phyloP scores from a whole-genome alignment of 2,888 invertebrate species.

The Myopa tessellatipennis region DNA sequence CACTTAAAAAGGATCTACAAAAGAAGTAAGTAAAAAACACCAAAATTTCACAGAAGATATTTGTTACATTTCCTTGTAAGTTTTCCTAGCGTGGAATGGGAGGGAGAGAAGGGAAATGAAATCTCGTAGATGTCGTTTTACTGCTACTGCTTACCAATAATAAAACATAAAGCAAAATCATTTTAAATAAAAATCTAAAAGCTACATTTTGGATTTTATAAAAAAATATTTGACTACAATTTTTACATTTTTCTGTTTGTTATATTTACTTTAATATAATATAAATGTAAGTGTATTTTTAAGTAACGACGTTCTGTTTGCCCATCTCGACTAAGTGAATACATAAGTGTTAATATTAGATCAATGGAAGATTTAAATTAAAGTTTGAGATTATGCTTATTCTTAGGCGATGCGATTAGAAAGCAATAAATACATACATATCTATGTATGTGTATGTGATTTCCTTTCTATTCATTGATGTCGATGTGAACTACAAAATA shows the following conservation, averaged over 20 bases:
- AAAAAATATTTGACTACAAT: slow-evolving; percentile 36
- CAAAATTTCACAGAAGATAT: slow-evolving; percentile 1
- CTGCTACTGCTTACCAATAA: background rate
- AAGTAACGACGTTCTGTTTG: slow-evolving; percentile 1
- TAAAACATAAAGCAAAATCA: slow-evolving; percentile 3
- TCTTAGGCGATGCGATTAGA: background rate
- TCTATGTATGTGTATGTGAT: no score
- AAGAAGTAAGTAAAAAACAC: background rate
- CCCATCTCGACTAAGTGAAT: background rate
- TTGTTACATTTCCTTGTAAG: background rate
- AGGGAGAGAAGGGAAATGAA: background rate
- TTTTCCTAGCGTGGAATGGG: slow-evolving; percentile 20
- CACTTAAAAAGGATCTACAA: background rate
- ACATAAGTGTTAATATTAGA: background rate
- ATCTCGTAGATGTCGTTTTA: background rate
- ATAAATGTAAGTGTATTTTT: slow-evolving; percentile 26
- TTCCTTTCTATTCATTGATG: no score
- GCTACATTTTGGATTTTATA: slow-evolving; percentile 33
- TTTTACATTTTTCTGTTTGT: slow-evolving; percentile 13
- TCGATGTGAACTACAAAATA: no score
- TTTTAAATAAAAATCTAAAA: background rate
- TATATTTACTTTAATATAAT: slow-evolving; percentile 6
- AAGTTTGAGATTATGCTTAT: background rate
- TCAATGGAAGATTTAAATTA: slow-evolving; percentile 25
- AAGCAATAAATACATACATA: no score